phyloP scores from a whole-genome alignment of 2,113 vertebrate genomes.

The Gallinago jamesoni region DNA sequence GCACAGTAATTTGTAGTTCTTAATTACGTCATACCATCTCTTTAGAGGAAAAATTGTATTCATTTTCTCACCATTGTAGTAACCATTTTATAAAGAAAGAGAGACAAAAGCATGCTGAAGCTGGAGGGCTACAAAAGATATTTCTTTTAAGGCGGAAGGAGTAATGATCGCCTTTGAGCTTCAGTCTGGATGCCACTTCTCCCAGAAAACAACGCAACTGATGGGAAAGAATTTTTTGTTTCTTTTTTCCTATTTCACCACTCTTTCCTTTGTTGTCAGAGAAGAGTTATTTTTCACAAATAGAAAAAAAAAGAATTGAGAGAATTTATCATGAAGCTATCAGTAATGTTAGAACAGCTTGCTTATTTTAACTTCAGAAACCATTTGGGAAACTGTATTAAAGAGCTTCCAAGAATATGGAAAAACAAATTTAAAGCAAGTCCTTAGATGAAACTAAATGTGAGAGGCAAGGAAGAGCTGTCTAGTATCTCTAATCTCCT shows the following conservation, averaged over 20 bases:
- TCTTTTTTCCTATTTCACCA: neutral
- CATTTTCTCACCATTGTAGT: neutral
- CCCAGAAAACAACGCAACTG: neutral
- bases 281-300: neutral
- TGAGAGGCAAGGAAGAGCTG: neutral
- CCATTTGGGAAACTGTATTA: neutral
- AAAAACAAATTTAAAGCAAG: neutral
- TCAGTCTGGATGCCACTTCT: neutral
- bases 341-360: neutral
- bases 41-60: constrained; percentile 4
- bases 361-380: neutral
- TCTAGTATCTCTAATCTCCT: neutral
- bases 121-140: neutral
- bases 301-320: neutral
- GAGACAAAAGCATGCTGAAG: neutral
- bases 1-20: neutral
- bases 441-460: neutral
- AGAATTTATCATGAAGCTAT: neutral
- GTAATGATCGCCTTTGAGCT: neutral
- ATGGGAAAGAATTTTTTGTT: neutral
- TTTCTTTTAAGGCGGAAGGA: neutral
- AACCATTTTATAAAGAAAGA: neutral
- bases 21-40: constrained; percentile 9
- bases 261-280: neutral
- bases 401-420: neutral